Conservation (phyloP, 2,797 vertebrate species). For the Sebastes nivosus region DNA sequence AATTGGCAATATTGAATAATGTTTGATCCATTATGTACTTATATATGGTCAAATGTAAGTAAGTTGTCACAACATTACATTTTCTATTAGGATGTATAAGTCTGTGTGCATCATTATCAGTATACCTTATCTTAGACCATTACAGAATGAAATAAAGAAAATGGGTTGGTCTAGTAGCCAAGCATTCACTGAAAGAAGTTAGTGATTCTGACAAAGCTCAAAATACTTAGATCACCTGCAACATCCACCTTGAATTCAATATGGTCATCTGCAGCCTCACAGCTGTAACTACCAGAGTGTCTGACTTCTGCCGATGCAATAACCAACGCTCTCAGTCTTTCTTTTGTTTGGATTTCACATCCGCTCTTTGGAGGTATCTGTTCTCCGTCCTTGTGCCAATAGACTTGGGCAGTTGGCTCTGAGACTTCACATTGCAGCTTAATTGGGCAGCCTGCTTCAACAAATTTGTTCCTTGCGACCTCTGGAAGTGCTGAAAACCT, state of each 20-base stretch:
- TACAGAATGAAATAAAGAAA: neutral
- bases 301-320: slow-evolving; percentile 82
- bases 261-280: slow-evolving; percentile 86
- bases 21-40: neutral
- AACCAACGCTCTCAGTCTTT: slow-evolving; percentile 79
- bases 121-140: neutral
- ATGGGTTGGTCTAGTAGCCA: slow-evolving; percentile 20
- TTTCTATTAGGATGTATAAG: neutral
- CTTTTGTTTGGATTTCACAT: slow-evolving; percentile 83
- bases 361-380: slow-evolving; percentile 74
- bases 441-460: slow-evolving; percentile 82
- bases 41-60: neutral
- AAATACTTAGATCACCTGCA: slow-evolving; percentile 84
- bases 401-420: slow-evolving; percentile 76
- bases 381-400: slow-evolving; percentile 90
- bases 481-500: slow-evolving; percentile 80
- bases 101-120: slow-evolving; percentile 10
- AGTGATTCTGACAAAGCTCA: slow-evolving; percentile 67
- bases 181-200: slow-evolving; percentile 65
- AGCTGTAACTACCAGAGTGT: slow-evolving; percentile 88
- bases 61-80: neutral
- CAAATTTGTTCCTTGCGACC: slow-evolving; percentile 76
- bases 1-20: neutral
- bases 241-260: slow-evolving; percentile 91
- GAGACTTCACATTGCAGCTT: slow-evolving; percentile 90